Percentiles rank a stretch among this genome's conserved stretches.
phyloP scores from a whole-genome alignment of 2,113 vertebrate species.

The Leptobrachium leishanense region DNA sequence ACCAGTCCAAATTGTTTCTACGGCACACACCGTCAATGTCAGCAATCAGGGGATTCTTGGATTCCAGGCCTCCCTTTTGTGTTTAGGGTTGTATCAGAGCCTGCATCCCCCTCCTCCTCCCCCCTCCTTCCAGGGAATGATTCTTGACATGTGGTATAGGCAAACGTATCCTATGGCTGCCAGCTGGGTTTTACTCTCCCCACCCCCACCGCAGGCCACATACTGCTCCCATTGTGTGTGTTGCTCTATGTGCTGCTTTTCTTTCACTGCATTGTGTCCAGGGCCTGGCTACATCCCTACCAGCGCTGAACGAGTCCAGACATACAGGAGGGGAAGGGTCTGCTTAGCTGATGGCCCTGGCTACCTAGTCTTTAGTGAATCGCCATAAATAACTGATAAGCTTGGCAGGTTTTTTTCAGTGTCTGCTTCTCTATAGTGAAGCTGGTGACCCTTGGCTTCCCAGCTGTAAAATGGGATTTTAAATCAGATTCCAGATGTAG shows the following conservation, averaged over 20 bases:
- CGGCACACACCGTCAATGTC: neutral
- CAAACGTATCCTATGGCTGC: conserved; percentile 49
- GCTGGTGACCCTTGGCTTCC: neutral
- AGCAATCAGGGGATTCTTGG: neutral
- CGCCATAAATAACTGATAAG: neutral
- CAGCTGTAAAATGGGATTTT: no score
- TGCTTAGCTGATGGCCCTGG: neutral
- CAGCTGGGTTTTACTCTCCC: conserved; percentile 47
- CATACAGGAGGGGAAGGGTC: neutral
- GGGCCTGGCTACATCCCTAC: conserved; percentile 19
- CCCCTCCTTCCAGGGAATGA: conserved; percentile 35
- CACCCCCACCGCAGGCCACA: conserved; percentile 43
- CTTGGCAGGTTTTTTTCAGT: neutral
- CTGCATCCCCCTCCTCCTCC: conserved; percentile 42
- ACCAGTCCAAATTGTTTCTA: neutral
- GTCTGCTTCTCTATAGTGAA: neutral
- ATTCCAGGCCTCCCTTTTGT: conserved; percentile 46
- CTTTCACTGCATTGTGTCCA: conserved; percentile 30
- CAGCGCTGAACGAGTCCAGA: neutral
- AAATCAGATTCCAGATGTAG: no score
- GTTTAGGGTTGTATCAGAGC: conserved; percentile 34
- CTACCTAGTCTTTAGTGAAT: neutral
- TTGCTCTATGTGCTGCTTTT: conserved; percentile 18
- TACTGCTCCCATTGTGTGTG: conserved; percentile 46
- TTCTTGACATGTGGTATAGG: conserved; percentile 48